These are phyloP conservation scores for Gymnocypris eckloni DNA, from an alignment of 2,797 vertebrate genomes.

Conservation along the genomic window DNA sequence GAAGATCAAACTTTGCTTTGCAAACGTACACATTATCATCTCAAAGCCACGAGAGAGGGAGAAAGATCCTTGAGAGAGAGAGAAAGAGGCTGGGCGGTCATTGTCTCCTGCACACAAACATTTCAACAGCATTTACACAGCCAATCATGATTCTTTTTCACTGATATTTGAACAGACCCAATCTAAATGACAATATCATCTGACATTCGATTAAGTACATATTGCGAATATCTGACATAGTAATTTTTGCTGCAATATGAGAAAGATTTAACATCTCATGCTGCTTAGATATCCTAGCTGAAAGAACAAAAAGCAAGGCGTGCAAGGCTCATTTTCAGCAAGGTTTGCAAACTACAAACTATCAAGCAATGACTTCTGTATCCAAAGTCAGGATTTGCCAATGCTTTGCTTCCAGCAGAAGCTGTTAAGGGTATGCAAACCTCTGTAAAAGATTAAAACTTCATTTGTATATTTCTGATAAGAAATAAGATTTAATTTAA, in stretches of 20 bases:
- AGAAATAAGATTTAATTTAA: neutral
- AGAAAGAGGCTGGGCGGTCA: neutral
- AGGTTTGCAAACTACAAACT: slow-evolving; percentile 25
- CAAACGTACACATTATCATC: slow-evolving; percentile 53
- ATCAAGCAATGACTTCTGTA: neutral
- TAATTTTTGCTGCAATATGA: neutral
- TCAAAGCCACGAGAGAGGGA: slow-evolving; percentile 50
- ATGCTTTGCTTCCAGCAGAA: neutral
- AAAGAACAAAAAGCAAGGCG: neutral
- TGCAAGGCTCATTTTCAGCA: slow-evolving; percentile 18
- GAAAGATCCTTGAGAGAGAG: slow-evolving; percentile 20
- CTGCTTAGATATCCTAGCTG: neutral
- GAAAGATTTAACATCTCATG: neutral
- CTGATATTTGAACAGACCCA: neutral
- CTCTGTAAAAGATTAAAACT: neutral
- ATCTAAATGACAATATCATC: neutral
- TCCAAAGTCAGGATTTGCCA: slow-evolving; percentile 3
- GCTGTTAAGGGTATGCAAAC: neutral
- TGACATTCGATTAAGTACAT: neutral
- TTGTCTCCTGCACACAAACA: neutral
- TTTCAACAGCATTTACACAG: neutral
- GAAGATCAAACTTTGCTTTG: slow-evolving; percentile 55
- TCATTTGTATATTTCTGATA: neutral
- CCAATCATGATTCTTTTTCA: neutral
- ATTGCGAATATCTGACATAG: neutral